Conservation (phyloP, 2,797 vertebrate genomes). For the Salarias fasciatus region DNA sequence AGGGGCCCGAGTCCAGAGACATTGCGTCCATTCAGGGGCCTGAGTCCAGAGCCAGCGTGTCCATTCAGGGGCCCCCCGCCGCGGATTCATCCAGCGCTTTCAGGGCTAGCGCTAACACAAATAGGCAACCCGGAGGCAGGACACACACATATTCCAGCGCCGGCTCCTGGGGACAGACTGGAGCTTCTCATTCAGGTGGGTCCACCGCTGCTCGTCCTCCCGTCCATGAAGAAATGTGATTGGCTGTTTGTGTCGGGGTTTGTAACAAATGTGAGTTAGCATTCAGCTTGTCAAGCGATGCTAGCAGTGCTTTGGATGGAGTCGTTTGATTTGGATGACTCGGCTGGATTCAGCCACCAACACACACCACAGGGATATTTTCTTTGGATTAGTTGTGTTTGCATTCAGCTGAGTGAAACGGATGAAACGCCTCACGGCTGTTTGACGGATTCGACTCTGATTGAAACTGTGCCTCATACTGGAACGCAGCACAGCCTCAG, state of each 20-base stretch:
- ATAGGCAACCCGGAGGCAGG: conserved; percentile 58
- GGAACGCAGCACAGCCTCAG: too few species aligned
- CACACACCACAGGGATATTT: neutral
- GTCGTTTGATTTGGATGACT: neutral
- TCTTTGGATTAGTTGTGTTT: too few species aligned
- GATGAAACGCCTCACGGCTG: neutral
- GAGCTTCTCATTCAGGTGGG: conserved; percentile 73
- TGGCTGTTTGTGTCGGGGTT: too few species aligned
- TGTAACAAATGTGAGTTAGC: neutral
- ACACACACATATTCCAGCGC: conserved; percentile 45
- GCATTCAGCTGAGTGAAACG: too few species aligned
- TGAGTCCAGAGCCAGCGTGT: conserved; percentile 56
- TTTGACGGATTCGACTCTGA: too few species aligned
- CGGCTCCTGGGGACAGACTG: conserved; percentile 59
- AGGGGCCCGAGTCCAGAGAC: too few species aligned
- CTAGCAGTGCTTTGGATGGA: neutral
- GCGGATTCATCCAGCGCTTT: conserved; percentile 75
- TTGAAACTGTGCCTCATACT: too few species aligned
- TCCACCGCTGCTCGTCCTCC: conserved; percentile 9
- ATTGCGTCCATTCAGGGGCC: too few species aligned
- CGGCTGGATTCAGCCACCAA: neutral
- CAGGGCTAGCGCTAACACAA: conserved; percentile 67
- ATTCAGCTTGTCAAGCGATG: neutral
- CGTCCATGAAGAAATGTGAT: neutral
- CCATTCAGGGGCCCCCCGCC: conserved; percentile 58